These are phyloP conservation scores for Amphipyra tragopoginis DNA, from an alignment of 2,888 invertebrate genomes.

Conservation along the genomic window DNA sequence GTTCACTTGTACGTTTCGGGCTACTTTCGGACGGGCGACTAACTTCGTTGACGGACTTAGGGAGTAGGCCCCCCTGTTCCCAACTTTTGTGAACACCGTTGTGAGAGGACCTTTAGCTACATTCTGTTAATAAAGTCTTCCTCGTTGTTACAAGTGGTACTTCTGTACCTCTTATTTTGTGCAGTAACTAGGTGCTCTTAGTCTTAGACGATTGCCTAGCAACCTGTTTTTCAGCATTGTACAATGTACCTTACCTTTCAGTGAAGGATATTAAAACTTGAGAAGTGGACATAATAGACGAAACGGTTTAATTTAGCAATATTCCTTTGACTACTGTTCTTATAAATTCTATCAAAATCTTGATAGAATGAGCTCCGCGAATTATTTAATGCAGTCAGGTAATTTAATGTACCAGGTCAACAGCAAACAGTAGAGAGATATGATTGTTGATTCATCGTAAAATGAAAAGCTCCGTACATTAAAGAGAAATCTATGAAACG, in stretches of 20 bases:
- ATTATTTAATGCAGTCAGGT: constrained; percentile 1
- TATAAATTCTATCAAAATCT: too few species aligned
- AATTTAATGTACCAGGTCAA: constrained; percentile 9
- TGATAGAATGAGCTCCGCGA: constrained; percentile 2
- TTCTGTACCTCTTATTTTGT: background rate
- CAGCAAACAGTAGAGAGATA: background rate
- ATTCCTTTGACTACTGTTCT: constrained; percentile 1
- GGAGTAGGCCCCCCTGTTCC: too few species aligned
- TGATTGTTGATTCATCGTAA: constrained; percentile 27
- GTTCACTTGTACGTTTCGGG: too few species aligned
- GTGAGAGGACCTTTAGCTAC: too few species aligned
- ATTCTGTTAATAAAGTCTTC: too few species aligned
- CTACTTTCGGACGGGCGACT: too few species aligned
- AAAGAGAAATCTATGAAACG: constrained; percentile 33
- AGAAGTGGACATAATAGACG: background rate
- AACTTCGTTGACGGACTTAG: too few species aligned
- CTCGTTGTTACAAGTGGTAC: background rate
- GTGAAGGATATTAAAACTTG: constrained; percentile 1
- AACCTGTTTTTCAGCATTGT: constrained; percentile 12
- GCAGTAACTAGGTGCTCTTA: background rate
- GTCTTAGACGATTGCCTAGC: constrained; percentile 9
- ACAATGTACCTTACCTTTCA: background rate
- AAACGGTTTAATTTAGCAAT: constrained; percentile 6
- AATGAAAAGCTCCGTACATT: constrained; percentile 19
- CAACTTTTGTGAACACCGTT: too few species aligned